These are phyloP conservation scores for Rhabdophis nuchalis DNA, from an alignment of 2,797 vertebrate species.

Conservation along the genomic window DNA sequence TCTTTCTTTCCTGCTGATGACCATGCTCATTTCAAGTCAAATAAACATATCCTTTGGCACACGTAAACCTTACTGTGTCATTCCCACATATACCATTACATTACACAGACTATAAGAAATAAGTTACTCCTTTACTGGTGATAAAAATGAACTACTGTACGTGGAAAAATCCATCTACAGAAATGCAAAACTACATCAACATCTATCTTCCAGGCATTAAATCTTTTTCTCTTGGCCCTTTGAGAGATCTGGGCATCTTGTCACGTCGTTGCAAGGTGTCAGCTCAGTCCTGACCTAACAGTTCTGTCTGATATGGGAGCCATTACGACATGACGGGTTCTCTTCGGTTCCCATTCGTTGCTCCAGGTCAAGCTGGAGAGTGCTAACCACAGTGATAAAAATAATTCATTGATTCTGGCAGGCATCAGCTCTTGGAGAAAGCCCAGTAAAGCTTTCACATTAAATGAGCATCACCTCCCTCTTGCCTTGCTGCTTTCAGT, in stretches of 20 bases:
- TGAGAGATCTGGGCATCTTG: not conserved
- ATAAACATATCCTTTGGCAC: not conserved
- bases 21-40: not conserved
- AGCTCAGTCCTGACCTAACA: not conserved
- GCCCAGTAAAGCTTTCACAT: conserved; percentile 52
- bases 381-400: conserved; percentile 20
- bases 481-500: not conserved
- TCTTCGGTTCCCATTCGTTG: not conserved
- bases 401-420: conserved; percentile 5
- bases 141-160: not conserved
- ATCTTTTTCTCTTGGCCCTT: not conserved
- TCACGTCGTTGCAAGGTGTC: not conserved
- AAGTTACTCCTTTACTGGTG: not conserved
- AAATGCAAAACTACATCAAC: not conserved
- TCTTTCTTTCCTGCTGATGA: not conserved
- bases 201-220: not conserved
- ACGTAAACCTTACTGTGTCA: not conserved
- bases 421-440: conserved; percentile 21
- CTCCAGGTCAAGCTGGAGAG: conserved; percentile 1
- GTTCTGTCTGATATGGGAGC: not conserved
- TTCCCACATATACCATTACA: not conserved
- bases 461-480: conserved; percentile 22
- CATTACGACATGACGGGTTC: not conserved
- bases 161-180: not conserved
- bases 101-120: not conserved